These are phyloP conservation scores for Balaeniceps rex DNA, from an alignment of 2,113 vertebrate genomes.

Conservation along the genomic window DNA sequence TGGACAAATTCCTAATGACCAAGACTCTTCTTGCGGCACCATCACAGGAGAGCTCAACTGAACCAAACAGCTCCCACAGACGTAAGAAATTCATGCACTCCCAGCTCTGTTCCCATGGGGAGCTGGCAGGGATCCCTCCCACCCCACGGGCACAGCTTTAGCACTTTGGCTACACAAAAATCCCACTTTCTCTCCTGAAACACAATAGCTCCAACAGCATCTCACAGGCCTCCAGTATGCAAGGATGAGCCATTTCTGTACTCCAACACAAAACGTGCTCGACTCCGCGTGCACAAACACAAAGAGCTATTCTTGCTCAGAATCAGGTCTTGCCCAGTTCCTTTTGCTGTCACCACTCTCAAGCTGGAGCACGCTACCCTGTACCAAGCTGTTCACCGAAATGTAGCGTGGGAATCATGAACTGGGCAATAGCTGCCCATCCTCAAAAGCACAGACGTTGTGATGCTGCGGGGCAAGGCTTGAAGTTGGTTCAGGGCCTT, in stretches of 20 bases:
- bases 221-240: background rate
- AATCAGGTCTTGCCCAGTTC: background rate
- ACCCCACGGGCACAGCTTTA: background rate
- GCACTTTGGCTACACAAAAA: background rate
- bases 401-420: fast-evolving
- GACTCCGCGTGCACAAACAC: background rate
- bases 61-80: background rate
- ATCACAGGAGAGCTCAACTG: background rate
- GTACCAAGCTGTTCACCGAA: background rate
- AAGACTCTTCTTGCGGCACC: background rate
- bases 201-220: background rate
- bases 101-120: background rate
- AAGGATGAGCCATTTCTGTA: background rate
- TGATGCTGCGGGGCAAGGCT: background rate
- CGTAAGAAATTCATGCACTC: background rate
- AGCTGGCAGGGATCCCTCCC: background rate
- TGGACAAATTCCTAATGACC: background rate
- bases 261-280: background rate
- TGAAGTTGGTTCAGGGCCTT: background rate
- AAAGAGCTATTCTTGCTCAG: background rate
- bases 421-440: fast-evolving
- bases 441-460: background rate
- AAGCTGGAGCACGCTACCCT: background rate
- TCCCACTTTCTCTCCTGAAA: background rate
- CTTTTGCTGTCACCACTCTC: background rate